These are phyloP conservation scores for Anodontia alba DNA, from an alignment of 2,888 invertebrate species.

Conservation along the genomic window DNA sequence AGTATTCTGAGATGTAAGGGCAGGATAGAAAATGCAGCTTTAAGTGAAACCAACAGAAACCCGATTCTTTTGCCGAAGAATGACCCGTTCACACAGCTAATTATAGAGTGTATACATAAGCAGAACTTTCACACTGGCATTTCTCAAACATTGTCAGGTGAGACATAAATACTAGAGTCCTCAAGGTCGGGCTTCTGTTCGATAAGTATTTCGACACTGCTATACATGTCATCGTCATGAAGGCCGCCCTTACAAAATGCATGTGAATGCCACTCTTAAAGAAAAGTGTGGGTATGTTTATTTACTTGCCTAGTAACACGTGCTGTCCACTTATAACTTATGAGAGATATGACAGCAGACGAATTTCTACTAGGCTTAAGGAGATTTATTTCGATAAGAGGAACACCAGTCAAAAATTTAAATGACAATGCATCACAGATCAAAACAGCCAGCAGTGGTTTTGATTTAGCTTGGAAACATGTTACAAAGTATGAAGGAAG, in stretches of 20 bases:
- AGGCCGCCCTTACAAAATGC: no score
- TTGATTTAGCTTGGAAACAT: background rate
- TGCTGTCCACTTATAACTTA: no score
- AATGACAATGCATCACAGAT: slow-evolving; percentile 1
- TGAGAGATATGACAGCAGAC: background rate
- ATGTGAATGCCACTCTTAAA: no score
- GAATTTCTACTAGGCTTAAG: slow-evolving; percentile 20
- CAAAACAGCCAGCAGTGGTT: background rate
- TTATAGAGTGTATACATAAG: background rate
- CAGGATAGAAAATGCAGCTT: background rate
- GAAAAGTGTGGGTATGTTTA: no score
- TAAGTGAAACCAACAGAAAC: background rate
- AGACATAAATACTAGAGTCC: background rate
- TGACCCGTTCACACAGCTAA: background rate
- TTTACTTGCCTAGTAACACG: no score
- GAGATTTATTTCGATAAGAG: slow-evolving; percentile 7
- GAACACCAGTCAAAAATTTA: background rate
- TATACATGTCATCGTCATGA: no score
- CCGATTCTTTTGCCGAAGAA: background rate
- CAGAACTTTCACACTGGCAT: background rate
- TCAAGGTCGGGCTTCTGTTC: no score
- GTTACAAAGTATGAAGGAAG: background rate
- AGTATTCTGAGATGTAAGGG: background rate
- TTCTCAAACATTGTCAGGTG: background rate
- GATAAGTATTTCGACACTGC: no score